Evolutionary conservation across 2,113 vertebrate genomes (phyloP).

Genomic region (Phrynosoma platyrhinos): DNA sequence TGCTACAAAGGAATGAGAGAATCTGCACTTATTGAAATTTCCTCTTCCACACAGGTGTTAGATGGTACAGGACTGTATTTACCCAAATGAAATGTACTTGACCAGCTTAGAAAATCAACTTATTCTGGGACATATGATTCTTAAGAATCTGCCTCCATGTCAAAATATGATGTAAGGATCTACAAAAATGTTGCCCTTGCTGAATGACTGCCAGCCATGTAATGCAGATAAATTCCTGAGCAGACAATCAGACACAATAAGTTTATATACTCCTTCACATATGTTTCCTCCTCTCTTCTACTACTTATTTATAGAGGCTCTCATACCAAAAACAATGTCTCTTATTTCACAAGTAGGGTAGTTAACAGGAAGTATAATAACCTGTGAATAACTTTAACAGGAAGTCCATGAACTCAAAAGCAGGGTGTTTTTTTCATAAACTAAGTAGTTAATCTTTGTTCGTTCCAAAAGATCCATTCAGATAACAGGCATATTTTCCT

Average conservation of each 20-base stretch:
- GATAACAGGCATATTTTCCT: constrained; percentile 19
- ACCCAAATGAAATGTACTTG: neutral
- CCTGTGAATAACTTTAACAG: constrained; percentile 24
- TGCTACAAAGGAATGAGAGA: neutral
- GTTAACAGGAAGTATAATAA: constrained; percentile 34
- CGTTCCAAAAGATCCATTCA: constrained; percentile 24
- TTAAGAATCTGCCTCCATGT: neutral
- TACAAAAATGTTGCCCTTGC: neutral
- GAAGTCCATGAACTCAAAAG: constrained; percentile 35
- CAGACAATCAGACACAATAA: neutral
- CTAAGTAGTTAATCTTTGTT: constrained; percentile 29
- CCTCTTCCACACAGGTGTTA: neutral
- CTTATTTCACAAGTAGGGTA: constrained; percentile 30
- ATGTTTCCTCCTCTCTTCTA: constrained; percentile 1
- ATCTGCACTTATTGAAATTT: neutral
- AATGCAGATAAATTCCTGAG: neutral
- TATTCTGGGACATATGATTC: neutral
- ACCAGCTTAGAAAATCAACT: neutral
- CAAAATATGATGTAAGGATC: neutral
- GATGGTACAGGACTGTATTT: neutral
- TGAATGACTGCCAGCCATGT: neutral
- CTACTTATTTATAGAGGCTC: constrained; percentile 10
- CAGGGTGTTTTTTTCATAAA: constrained; percentile 10
- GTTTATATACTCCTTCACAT: constrained; percentile 4
- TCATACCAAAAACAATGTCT: constrained; percentile 32